Percentiles rank a stretch among this genome's conserved stretches.
Conservation (phyloP, 1,140 invertebrate species). For the Metaphire vulgaris region DNA sequence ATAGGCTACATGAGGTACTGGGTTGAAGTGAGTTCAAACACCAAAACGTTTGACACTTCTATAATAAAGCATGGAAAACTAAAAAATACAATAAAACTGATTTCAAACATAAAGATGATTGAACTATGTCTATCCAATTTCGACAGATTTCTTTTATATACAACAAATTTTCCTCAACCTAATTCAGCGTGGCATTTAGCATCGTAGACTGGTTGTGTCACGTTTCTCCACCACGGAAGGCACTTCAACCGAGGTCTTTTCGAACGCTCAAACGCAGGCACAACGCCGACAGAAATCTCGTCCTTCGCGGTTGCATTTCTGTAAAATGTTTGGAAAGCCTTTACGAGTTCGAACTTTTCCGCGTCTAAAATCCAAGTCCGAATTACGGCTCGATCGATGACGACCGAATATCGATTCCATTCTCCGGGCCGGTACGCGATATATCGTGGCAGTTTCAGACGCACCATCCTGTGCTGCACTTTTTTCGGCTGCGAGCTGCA, state of each 20-base stretch:
- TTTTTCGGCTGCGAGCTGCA: not conserved
- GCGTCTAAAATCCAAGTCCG: conserved; percentile 3
- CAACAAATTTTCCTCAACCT: too few species aligned
- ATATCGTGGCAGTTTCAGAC: conserved; percentile 9
- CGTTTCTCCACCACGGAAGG: not conserved
- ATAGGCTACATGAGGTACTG: too few species aligned
- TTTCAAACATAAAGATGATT: too few species aligned
- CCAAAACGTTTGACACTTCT: too few species aligned
- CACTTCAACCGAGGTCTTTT: not conserved
- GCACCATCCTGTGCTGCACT: not conserved
- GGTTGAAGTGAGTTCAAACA: too few species aligned
- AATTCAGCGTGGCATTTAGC: not conserved
- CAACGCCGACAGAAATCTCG: not conserved
- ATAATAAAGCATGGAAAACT: not conserved
- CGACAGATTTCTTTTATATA: too few species aligned
- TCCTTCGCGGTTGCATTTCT: not conserved
- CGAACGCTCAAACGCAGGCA: conserved; percentile 1
- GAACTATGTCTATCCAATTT: too few species aligned
- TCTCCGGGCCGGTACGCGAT: conserved; percentile 2
- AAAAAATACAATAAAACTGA: not conserved
- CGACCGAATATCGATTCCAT: conserved; percentile 12
- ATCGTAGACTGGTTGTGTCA: not conserved
- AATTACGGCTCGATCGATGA: not conserved
- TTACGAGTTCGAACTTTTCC: not conserved
- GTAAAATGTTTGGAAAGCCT: not conserved